Base-by-base conservation (phyloP, 2,888 invertebrate species). In the Trissolcus japonicus region DNA sequence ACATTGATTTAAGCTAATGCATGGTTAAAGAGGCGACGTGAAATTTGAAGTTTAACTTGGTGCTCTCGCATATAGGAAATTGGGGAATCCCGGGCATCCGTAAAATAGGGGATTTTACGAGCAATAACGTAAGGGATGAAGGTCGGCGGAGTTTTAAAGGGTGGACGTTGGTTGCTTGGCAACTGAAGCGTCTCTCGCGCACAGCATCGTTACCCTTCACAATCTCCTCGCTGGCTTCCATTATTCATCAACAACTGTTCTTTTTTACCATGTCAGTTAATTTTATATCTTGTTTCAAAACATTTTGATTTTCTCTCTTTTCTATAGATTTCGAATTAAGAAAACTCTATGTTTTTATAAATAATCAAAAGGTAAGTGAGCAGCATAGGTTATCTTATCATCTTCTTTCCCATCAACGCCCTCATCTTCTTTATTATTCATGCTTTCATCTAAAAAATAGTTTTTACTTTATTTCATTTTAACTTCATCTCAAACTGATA, bases 131-230 rank as follows among this genome's bases (percentile, higher is more conserved):
- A 68, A 74, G 80, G 78, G 80, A 56, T 79, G 77, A 82, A 80
- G 81, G 82, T 82, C 80, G 35, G 35, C 35, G 81, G 80, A 82
- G 83, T 84, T 85, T 87, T 84, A 85, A 79, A 86, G 88, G 88
- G 86, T 87, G 85, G 87, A 86, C 83, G 83, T 79, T 80, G 82
- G 88, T 88, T 87, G 88, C 88, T 81, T 84, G 82, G 88, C 88
- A 88, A 88, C 88, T 81, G 79, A 61, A 71, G 69, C 76, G 81
- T 79, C 82, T 66, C 83, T 82, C 69, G 82, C 82, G 35, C 59
- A 53, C 75, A 82, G 83, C 84, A 84, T 84, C 83, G 76, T 72
- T 76, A 78, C 78, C 79, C 78, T 55, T 66, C 77, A 76, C 79
- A 75, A 76, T 80, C 80, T 83, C 81, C 82, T 82, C 35, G 35